A percentile compares a stretch with the other conserved stretches of the same genome.
phyloP scores from a whole-genome alignment of 1,140 invertebrate genomes.

The Diabrotica virgifera region DNA sequence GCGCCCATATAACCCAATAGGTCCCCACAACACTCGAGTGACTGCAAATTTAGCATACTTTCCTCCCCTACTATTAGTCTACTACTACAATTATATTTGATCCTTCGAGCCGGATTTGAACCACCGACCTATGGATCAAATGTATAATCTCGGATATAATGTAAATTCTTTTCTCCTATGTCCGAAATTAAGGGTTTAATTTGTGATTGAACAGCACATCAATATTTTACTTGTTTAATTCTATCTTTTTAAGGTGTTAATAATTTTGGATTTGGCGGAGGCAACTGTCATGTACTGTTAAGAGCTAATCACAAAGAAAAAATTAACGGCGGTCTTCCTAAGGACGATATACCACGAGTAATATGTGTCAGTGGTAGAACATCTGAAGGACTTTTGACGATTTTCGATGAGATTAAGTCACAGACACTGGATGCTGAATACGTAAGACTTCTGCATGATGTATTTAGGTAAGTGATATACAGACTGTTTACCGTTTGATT shows the following conservation, averaged over 20 bases:
- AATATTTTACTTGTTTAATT: no score
- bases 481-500: no score
- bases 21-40: no score
- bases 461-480: conserved; percentile 32
- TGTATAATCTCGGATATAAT: no score
- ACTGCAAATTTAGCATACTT: no score
- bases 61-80: no score
- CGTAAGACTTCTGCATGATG: conserved; percentile 53
- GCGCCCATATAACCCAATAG: no score
- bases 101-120: conserved; percentile 45
- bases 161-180: no score
- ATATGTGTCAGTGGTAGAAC: conserved; percentile 63
- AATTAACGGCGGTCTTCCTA: conserved; percentile 50
- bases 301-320: conserved; percentile 55
- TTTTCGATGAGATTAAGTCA: conserved; percentile 65
- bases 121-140: conserved; percentile 44
- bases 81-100: no score
- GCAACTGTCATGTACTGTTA: conserved; percentile 67
- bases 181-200: no score
- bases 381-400: conserved; percentile 62
- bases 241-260: conserved; percentile 50
- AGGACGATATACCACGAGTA: conserved; percentile 60
- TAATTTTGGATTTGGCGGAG: conserved; percentile 65
- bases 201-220: no score
- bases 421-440: conserved; percentile 58